phyloP scores from a whole-genome alignment of 2,888 invertebrate genomes.

The Phalera bucephala region DNA sequence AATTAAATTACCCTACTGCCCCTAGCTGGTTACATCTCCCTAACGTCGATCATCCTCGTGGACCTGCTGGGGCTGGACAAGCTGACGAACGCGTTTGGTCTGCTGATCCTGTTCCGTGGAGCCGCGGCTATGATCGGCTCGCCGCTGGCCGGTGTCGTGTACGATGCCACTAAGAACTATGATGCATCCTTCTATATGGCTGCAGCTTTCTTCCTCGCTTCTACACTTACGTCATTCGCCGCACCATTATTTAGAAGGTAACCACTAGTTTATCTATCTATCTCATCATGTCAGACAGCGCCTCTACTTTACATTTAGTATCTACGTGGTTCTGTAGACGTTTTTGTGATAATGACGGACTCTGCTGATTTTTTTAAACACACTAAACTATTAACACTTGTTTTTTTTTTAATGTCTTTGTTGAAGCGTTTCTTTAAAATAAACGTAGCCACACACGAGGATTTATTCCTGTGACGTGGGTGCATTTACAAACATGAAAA shows the following conservation, averaged over 20 bases:
- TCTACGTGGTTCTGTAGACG: too few species aligned
- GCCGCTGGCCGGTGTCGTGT: slow-evolving; percentile 93
- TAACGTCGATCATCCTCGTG: slow-evolving; percentile 98
- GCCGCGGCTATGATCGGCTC: slow-evolving; percentile 95
- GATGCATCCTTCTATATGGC: slow-evolving; percentile 96
- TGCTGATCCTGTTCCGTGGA: slow-evolving; percentile 97
- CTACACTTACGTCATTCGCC: slow-evolving; percentile 92
- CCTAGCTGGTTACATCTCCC: slow-evolving; percentile 97
- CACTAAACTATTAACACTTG: too few species aligned
- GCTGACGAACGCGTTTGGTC: slow-evolving; percentile 98
- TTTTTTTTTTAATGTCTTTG: too few species aligned
- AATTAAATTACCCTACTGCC: too few species aligned
- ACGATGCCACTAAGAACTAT: slow-evolving; percentile 93
- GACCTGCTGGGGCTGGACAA: slow-evolving; percentile 97
- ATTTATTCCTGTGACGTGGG: too few species aligned
- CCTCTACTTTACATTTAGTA: too few species aligned
- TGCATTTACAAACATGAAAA: too few species aligned
- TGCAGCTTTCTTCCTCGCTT: slow-evolving; percentile 92
- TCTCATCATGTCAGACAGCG: too few species aligned
- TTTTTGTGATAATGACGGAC: too few species aligned
- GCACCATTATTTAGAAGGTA: slow-evolving; percentile 86
- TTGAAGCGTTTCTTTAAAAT: too few species aligned
- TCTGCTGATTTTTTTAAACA: too few species aligned
- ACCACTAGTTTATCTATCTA: background rate
- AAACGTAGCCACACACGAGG: too few species aligned